These are phyloP conservation scores for Motacilla tschutschensis DNA, from an alignment of 2,113 vertebrate species.

Conservation along the genomic window DNA sequence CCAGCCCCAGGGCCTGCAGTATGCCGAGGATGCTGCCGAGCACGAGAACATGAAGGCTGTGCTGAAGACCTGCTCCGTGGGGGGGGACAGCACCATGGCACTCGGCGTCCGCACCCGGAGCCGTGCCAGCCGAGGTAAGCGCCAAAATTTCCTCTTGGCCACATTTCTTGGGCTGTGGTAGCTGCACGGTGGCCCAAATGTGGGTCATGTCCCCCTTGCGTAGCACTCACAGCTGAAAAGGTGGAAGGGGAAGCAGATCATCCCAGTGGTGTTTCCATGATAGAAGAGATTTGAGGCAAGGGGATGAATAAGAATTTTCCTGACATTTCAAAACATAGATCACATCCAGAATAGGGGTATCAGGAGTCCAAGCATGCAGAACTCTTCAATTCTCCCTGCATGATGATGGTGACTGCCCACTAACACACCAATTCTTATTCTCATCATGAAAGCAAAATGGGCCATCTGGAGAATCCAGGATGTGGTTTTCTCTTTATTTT, in stretches of 20 bases:
- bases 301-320: not conserved
- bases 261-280: not conserved
- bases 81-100: slow-evolving; percentile 65
- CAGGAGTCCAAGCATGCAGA: not conserved
- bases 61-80: slow-evolving; percentile 75
- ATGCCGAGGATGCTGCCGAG: slow-evolving; percentile 84
- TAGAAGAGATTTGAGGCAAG: not conserved
- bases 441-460: not conserved
- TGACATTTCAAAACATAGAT: not conserved
- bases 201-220: fast-evolving
- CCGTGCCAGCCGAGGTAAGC: slow-evolving; percentile 79
- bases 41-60: slow-evolving; percentile 97
- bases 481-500: not conserved
- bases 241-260: not conserved
- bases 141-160: not conserved
- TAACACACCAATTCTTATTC: not conserved
- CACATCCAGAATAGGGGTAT: fast-evolving
- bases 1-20: slow-evolving; percentile 82
- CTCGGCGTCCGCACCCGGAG: slow-evolving; percentile 86
- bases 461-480: not conserved
- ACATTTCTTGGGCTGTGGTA: fast-evolving
- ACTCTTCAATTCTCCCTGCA: not conserved
- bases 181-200: fast-evolving
- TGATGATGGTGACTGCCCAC: fast-evolving
- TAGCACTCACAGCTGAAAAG: fast-evolving